Percentiles rank a stretch among this genome's conserved stretches.
Conservation (phyloP, 2,888 invertebrate genomes). For the Miltochrista miniata region DNA sequence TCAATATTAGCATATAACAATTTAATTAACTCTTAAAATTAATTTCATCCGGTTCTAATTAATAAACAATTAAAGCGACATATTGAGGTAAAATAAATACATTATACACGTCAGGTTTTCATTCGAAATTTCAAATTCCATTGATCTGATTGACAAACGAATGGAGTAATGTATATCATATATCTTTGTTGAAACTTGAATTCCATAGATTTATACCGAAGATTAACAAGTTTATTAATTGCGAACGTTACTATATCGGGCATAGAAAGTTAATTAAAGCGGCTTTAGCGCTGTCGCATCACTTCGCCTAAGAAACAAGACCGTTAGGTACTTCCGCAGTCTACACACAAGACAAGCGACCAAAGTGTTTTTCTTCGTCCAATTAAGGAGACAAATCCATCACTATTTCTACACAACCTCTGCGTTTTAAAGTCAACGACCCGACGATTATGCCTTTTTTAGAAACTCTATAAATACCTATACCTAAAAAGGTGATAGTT, state of each 20-base stretch:
- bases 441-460: neutral
- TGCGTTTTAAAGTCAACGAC: neutral
- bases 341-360: neutral
- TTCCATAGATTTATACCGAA: neutral
- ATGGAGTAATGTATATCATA: neutral
- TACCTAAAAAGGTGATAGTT: neutral
- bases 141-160: neutral
- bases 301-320: neutral
- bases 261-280: neutral
- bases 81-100: neutral
- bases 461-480: neutral
- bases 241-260: neutral
- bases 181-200: neutral
- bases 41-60: neutral
- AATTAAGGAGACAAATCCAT: conserved; percentile 5
- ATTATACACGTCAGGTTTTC: neutral
- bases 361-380: conserved; percentile 1
- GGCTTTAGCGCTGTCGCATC: neutral
- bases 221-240: neutral
- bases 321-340: neutral
- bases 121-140: neutral
- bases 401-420: conserved; percentile 1
- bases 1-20: neutral
- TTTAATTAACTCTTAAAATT: neutral
- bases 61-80: neutral